phyloP scores from a whole-genome alignment of 2,797 vertebrate species.

The Rhabdophis nuchalis region DNA sequence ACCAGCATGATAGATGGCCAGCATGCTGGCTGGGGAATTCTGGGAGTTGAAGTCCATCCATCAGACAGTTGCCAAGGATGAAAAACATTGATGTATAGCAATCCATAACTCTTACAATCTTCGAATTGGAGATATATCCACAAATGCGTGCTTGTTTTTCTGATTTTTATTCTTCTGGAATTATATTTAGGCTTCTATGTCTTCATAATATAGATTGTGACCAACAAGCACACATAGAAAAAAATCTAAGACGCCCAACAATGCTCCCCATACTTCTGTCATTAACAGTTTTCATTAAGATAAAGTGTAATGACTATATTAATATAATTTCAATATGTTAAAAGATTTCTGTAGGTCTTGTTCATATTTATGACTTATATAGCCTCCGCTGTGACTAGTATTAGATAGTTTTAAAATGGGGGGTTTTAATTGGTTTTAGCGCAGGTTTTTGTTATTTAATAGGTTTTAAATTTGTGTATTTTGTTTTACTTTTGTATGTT shows the following conservation, averaged over 20 bases:
- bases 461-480: no score
- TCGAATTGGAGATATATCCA: conserved; percentile 24
- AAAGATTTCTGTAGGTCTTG: neutral
- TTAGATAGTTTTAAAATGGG: no score
- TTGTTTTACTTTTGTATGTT: no score
- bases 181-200: conserved; percentile 46
- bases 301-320: neutral
- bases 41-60: no score
- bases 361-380: neutral
- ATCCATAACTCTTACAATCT: neutral
- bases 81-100: neutral
- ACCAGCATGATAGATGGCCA: neutral
- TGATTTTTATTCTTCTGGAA: conserved; percentile 37
- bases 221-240: conserved; percentile 1
- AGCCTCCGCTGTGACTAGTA: no score
- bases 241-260: conserved; percentile 27
- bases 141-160: conserved; percentile 27
- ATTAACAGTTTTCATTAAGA: conserved; percentile 19
- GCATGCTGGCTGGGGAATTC: neutral
- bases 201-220: conserved; percentile 23
- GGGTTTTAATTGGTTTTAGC: no score
- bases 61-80: no score
- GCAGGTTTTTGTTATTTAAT: no score
- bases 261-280: conserved; percentile 39
- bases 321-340: conserved; percentile 23